Evolutionary conservation across 2,888 invertebrate genomes (phyloP).

Genomic region (Pristionchus maxplancki): DNA sequence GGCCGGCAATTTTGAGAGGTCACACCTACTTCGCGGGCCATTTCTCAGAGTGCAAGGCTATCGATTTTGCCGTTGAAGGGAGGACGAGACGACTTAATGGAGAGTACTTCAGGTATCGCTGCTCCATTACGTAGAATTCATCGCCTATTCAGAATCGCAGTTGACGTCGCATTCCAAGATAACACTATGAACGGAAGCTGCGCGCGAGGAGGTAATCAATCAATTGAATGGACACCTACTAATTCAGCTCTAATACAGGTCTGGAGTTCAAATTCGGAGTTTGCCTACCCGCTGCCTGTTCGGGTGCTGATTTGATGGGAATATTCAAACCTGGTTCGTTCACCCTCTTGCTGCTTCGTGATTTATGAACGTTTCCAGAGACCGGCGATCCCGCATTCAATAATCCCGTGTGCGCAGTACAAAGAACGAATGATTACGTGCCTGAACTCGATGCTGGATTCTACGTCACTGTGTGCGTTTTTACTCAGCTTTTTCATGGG

Average conservation of each 20-base stretch:
- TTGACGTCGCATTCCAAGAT: not conserved
- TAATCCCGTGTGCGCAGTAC: not conserved
- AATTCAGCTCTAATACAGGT: too few relatives aligned
- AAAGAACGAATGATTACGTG: not conserved
- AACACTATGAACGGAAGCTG: not conserved
- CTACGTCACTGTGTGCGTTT: constrained; percentile 18
- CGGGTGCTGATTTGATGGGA: not conserved
- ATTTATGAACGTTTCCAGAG: constrained; percentile 6
- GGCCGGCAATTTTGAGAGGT: not conserved
- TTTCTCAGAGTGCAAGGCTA: constrained; percentile 19
- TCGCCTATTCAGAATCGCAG: not conserved
- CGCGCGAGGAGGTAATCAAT: not conserved
- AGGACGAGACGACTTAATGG: not conserved
- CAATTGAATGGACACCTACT: too few relatives aligned
- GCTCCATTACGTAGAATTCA: too few relatives aligned
- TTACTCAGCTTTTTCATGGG: not conserved
- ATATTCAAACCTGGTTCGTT: constrained; percentile 1
- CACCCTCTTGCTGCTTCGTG: too few relatives aligned
- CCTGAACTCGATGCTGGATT: constrained; percentile 19
- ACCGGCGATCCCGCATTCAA: not conserved
- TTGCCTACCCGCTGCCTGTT: not conserved
- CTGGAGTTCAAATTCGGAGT: not conserved
- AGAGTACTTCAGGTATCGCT: constrained; percentile 9
- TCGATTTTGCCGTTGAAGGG: constrained; percentile 23
- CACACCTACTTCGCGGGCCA: constrained; percentile 30